A percentile compares a stretch with the other conserved stretches of the same genome.
phyloP scores from a whole-genome alignment of 92 coral and sea anemone species.

The Paragorgia papillata region DNA sequence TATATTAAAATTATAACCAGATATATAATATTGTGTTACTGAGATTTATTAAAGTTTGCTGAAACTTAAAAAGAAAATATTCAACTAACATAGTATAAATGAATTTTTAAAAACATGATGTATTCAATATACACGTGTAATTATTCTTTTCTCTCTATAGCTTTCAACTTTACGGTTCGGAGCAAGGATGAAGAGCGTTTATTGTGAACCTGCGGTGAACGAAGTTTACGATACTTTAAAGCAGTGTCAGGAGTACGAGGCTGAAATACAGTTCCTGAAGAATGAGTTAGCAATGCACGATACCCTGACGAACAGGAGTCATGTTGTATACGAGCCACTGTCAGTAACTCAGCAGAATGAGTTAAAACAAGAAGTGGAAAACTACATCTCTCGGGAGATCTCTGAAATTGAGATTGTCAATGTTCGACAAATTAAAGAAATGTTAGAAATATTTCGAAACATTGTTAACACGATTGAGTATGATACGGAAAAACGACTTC shows the following conservation, averaged over 20 bases:
- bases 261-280: constrained; percentile 81
- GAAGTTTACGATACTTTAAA: constrained; percentile 76
- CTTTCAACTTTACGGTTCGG: constrained; percentile 89
- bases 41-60: no score
- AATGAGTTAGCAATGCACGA: constrained; percentile 98
- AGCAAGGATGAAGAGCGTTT: constrained; percentile 91
- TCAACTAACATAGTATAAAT: no score
- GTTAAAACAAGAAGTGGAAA: constrained; percentile 73
- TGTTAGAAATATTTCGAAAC: constrained; percentile 81
- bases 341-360: constrained; percentile 86
- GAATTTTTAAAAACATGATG: neutral
- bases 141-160: constrained; percentile 42
- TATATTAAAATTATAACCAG: no score
- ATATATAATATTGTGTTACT: no score
- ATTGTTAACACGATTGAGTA: constrained; percentile 70
- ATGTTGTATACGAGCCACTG: constrained; percentile 94
- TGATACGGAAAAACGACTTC: constrained; percentile 78
- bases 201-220: constrained; percentile 87
- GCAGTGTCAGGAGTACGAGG: constrained; percentile 87
- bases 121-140: no score
- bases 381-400: constrained; percentile 74
- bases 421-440: constrained; percentile 94
- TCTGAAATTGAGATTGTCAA: constrained; percentile 92
- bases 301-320: constrained; percentile 95
- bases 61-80: no score